Base-by-base conservation (phyloP, 2,888 invertebrate species). In the Sicus ferrugineus region DNA sequence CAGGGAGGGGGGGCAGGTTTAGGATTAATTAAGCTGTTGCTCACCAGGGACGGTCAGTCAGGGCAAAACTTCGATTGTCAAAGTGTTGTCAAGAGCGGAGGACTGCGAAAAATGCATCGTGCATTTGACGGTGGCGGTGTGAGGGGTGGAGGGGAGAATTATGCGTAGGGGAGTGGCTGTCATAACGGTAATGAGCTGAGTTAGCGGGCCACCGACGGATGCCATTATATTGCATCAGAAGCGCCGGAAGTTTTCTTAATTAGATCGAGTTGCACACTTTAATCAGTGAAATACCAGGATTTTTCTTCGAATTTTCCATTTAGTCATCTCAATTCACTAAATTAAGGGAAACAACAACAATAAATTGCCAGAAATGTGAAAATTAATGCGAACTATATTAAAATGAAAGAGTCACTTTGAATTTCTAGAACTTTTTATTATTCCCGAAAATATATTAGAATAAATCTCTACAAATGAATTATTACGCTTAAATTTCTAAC, bases 11-110 rank as follows among this genome's bases (percentile, higher is more conserved):
- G n/a, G n/a, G n/a, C n/a, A n/a, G n/a, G n/a, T n/a, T n/a, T 65
- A 62, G 48, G 38, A 52, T 69, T 72, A 73, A 72, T 72, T 73
- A 69, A 73, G 69, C 65, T 68, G 61, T 68, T 66, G 63, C 67
- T 66, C 68, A 65, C 63, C 62, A 52, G 50, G 50, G 30, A 30
- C 58, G 14, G 26, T 28, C 56, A 66, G 30, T n/a, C n/a, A 56
- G 67, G 31, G 67, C 30, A 58, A 38, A 56, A 67, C 30, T 67
- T 66, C 42, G 67, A n/a, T 46, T 67, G 48, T 59, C 59, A 59
- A 59, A 48, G 48, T 28, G 50, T 50, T 21, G 54, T 26, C 16
- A 16, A 9, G 54, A 26, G 54, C 23, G 54, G 54, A 19, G n/a
- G 21, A 48, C 6, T 48, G 30, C 26, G 7, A n/a, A 56, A 56